Conservation (phyloP, 2,888 invertebrate species). For the Zaprionus bogoriensis region DNA sequence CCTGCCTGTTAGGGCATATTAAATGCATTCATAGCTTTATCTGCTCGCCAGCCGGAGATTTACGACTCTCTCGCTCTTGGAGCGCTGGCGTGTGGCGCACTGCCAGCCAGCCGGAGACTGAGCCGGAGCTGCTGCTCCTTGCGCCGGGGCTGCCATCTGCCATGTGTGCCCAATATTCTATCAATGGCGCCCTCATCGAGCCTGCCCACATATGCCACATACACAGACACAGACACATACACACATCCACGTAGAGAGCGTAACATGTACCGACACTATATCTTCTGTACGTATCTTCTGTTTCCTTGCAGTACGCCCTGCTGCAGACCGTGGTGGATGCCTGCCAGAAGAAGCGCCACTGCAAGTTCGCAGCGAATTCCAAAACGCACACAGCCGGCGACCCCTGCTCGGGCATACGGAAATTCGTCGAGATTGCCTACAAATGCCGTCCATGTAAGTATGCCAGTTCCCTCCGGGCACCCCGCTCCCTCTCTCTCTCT, state of each 20-base stretch:
- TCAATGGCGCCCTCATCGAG: constrained; percentile 45
- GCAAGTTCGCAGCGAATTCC: constrained; percentile 95
- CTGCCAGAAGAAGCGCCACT: constrained; percentile 96
- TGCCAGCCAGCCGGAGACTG: constrained; percentile 11
- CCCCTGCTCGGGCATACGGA: constrained; percentile 95
- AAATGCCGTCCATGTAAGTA: constrained; percentile 98
- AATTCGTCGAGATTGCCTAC: constrained; percentile 97
- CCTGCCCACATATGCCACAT: constrained; percentile 4
- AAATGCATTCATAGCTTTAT: constrained; percentile 57
- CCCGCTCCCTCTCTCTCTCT: neutral
- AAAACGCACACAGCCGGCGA: constrained; percentile 90
- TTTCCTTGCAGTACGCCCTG: constrained; percentile 88
- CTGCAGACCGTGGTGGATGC: constrained; percentile 97
- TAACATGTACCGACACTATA: constrained; percentile 17
- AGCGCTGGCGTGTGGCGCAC: neutral
- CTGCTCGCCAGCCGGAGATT: constrained; percentile 55
- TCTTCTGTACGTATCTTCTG: constrained; percentile 36
- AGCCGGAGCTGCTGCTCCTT: constrained; percentile 1
- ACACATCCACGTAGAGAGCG: neutral
- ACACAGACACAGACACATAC: constrained; percentile 3
- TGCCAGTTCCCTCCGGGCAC: constrained; percentile 17
- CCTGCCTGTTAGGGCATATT: constrained; percentile 53
- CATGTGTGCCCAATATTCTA: constrained; percentile 54
- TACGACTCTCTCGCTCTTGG: constrained; percentile 40
- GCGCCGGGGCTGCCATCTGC: constrained; percentile 25